These are phyloP conservation scores for Ascidia mentula DNA, from an alignment of 23 tunicate genomes.

Conservation along the genomic window DNA sequence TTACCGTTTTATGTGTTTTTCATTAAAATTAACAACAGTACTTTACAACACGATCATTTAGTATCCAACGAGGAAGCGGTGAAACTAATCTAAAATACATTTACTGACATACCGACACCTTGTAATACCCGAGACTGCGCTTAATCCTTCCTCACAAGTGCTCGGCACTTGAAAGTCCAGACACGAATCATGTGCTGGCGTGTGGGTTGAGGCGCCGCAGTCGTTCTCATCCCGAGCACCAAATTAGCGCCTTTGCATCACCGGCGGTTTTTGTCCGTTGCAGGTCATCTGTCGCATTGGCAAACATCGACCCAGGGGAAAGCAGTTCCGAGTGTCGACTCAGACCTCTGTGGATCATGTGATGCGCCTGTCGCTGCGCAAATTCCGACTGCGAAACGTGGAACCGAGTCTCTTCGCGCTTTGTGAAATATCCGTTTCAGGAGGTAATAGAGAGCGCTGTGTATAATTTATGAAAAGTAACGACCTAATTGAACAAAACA, in stretches of 20 bases:
- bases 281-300: slow-evolving; percentile 47
- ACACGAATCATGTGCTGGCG: too few relatives aligned
- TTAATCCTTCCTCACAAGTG: too few relatives aligned
- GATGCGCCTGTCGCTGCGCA: slow-evolving; percentile 39
- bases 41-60: too few relatives aligned
- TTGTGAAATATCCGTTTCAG: slow-evolving; percentile 29
- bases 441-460: neutral
- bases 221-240: too few relatives aligned
- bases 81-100: too few relatives aligned
- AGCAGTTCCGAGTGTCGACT: slow-evolving; percentile 47
- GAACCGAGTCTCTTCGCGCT: slow-evolving; percentile 46
- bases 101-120: too few relatives aligned
- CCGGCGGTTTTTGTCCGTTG: neutral
- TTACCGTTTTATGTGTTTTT: neutral
- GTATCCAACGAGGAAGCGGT: too few relatives aligned
- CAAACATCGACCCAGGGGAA: slow-evolving; percentile 32
- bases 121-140: too few relatives aligned
- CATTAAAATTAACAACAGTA: neutral
- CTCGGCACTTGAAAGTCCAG: too few relatives aligned
- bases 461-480: neutral
- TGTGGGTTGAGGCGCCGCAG: too few relatives aligned
- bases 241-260: too few relatives aligned
- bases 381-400: slow-evolving; percentile 55
- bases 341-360: slow-evolving; percentile 48
- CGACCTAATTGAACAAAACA: neutral